A percentile compares a stretch with the other conserved stretches of the same genome.
These are phyloP conservation scores for Tachina grossa DNA, from an alignment of 2,888 invertebrate genomes.

Conservation along the genomic window DNA sequence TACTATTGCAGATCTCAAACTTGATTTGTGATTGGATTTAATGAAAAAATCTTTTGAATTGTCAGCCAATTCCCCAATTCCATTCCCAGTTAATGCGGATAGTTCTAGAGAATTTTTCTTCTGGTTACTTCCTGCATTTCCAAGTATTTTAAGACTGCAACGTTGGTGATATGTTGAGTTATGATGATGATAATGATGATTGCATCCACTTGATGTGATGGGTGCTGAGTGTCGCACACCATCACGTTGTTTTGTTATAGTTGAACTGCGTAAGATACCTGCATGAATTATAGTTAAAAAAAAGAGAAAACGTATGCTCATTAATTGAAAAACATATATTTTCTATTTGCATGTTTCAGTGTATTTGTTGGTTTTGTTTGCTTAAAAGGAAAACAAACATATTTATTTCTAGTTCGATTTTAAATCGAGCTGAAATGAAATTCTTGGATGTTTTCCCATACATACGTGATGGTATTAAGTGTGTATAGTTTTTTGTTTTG, in stretches of 20 bases:
- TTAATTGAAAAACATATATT: constrained; percentile 41
- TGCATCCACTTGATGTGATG: constrained; percentile 56
- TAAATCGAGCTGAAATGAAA: constrained; percentile 18
- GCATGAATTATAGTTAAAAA: background rate
- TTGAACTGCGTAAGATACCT: constrained; percentile 78
- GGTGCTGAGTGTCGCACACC: constrained; percentile 74
- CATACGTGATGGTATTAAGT: background rate
- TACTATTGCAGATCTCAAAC: constrained; percentile 44
- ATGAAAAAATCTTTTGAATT: constrained; percentile 52
- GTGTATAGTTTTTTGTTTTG: background rate
- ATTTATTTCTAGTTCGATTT: background rate
- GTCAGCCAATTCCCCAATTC: constrained; percentile 31
- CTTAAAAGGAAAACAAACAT: constrained; percentile 13
- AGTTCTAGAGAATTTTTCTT: constrained; percentile 71
- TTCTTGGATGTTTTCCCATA: constrained; percentile 1
- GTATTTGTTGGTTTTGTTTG: background rate
- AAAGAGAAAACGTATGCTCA: background rate
- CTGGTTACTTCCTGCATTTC: background rate
- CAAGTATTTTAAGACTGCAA: constrained; percentile 49
- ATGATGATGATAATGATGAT: constrained; percentile 67
- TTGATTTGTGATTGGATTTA: constrained; percentile 52
- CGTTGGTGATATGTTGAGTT: constrained; percentile 70
- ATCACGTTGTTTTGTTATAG: constrained; percentile 73
- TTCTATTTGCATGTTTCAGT: background rate
- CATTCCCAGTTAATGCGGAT: constrained; percentile 55